phyloP scores from a whole-genome alignment of 2,888 invertebrate species.

The Lottia scabra region DNA sequence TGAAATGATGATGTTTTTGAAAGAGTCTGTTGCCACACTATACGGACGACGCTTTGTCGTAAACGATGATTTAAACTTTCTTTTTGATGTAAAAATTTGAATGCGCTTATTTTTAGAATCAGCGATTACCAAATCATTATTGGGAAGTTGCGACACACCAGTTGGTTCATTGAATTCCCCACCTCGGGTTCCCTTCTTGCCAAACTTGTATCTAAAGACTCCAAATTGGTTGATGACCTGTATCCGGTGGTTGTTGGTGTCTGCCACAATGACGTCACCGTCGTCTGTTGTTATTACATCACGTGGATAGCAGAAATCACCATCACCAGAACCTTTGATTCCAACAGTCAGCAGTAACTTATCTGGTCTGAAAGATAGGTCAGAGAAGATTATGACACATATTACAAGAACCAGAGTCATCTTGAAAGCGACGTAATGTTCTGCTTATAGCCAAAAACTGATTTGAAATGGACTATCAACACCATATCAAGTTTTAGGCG shows the following conservation, averaged over 20 bases:
- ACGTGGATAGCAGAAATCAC: conserved; percentile 60
- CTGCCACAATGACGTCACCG: conserved; percentile 58
- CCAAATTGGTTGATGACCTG: conserved; percentile 57
- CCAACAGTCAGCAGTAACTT: conserved; percentile 59
- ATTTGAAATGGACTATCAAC: too few relatives aligned
- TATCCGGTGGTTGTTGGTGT: conserved; percentile 62
- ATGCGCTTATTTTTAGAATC: conserved; percentile 61
- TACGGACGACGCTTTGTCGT: conserved; percentile 47
- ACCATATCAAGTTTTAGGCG: too few relatives aligned
- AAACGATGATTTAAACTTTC: conserved; percentile 49
- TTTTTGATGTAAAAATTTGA: conserved; percentile 47
- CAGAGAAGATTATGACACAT: too few relatives aligned
- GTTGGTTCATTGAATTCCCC: conserved; percentile 61
- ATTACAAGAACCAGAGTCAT: too few relatives aligned
- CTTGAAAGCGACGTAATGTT: too few relatives aligned
- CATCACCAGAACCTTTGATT: conserved; percentile 43
- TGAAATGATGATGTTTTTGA: conserved; percentile 53
- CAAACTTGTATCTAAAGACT: conserved; percentile 51
- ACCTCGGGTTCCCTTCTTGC: conserved; percentile 43
- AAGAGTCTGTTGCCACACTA: conserved; percentile 48
- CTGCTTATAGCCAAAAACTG: too few relatives aligned
- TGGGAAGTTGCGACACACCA: conserved; percentile 55
- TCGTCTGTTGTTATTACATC: conserved; percentile 50
- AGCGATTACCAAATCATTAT: conserved; percentile 61
- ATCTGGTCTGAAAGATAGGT: conserved; percentile 48